Base-by-base conservation (phyloP, 2,797 vertebrate genomes). In the Peromyscus nudipes region DNA sequence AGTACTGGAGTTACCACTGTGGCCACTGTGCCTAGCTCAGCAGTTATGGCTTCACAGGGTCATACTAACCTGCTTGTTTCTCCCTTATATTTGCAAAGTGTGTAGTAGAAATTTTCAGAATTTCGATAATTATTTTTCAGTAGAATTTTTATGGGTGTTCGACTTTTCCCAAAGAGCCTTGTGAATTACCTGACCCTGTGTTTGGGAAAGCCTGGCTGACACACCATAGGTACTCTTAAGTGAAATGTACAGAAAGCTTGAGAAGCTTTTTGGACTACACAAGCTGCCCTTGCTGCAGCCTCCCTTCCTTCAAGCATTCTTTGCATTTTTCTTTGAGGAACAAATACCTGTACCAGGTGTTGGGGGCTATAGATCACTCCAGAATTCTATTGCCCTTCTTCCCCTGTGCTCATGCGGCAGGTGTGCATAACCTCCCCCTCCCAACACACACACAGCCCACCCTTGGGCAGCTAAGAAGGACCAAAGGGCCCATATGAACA, bases 41-140 rank as follows among this genome's bases (percentile, higher is more conserved):
- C 2, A 14, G 40, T 16, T 11, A 23, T 4, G 8, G 14, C 80
- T 52, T 0, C 0, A 0, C 4, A 49, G 0, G 40, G 46, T 4
- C 13, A 3, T 2, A 5, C 85, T 29, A 31, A 43, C 40, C 40
- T 34, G 55, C 21, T 11, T 7, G 1, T 21, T 64, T 90, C 55
- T 40, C 55, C 60, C 17, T 0, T 52, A 29, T 62, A 71, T 43
- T 81, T 49, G 34, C 34, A 2, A 77, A 95, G 69, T 11, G 3
- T 8, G 25, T n/a, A 19, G 23, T 0, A 64, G n/a, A 57, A 69
- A 77, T 29, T 87, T 83, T 69, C 23, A 64, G 40, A 57, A 10
- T 88, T 46, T 84, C 88, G 27, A 82, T 84, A 67, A 93, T 94
- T 89, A 73, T 67, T 92, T 76, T 81, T 69, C 7, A 1, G 60